Evolutionary conservation across 2,888 invertebrate species (phyloP).

Genomic region (Pterostichus niger): DNA sequence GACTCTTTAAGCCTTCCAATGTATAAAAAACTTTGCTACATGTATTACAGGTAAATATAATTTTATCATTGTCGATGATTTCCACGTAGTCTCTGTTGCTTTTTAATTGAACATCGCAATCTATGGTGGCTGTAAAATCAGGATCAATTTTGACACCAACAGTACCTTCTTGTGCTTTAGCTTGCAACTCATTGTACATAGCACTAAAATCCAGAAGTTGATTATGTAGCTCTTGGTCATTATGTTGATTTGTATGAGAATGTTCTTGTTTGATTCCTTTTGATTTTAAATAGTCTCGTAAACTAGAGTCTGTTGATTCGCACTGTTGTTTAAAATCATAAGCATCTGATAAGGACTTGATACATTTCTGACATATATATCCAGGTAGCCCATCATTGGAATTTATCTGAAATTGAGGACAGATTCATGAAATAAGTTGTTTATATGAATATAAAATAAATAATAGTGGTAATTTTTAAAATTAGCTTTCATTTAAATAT

Average conservation of each 20-base stretch:
- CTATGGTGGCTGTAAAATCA: constrained; percentile 65
- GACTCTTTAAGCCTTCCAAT: constrained; percentile 74
- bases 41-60: constrained; percentile 74
- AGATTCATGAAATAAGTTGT: neutral
- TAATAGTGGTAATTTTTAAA: constrained; percentile 9
- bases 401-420: constrained; percentile 73
- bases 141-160: constrained; percentile 68
- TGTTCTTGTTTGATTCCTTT: constrained; percentile 66
- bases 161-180: constrained; percentile 69
- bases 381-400: constrained; percentile 75
- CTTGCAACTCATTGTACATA: constrained; percentile 68
- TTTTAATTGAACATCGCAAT: constrained; percentile 57
- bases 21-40: constrained; percentile 75
- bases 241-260: constrained; percentile 47
- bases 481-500: constrained; percentile 36
- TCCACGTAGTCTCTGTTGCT: constrained; percentile 73
- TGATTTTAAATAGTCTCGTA: constrained; percentile 73
- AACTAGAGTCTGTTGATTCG: constrained; percentile 73
- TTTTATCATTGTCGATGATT: constrained; percentile 75
- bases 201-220: constrained; percentile 69
- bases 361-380: constrained; percentile 74
- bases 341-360: constrained; percentile 73
- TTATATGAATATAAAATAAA: neutral
- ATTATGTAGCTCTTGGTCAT: constrained; percentile 71
- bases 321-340: constrained; percentile 75